A percentile compares a stretch with the other conserved stretches of the same genome.
Conservation (phyloP, 2,797 vertebrate genomes). For the Argentina silus region DNA sequence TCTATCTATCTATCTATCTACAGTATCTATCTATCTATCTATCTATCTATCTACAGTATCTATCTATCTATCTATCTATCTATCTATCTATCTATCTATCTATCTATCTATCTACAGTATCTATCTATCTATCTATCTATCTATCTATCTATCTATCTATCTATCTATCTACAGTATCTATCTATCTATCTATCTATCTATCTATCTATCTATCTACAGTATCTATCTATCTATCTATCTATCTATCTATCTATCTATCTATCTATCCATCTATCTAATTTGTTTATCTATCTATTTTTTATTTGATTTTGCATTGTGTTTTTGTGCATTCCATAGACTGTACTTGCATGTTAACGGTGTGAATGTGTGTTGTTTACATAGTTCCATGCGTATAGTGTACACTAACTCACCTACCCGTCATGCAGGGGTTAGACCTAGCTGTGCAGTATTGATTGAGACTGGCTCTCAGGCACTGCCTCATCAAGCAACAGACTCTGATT, state of each 20-base stretch:
- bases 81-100: neutral
- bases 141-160: neutral
- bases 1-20: too few relatives aligned
- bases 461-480: constrained; percentile 66
- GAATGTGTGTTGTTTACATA: neutral
- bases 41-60: constrained; percentile 7
- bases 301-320: neutral
- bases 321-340: too few relatives aligned
- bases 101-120: constrained; percentile 7
- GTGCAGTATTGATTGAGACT: constrained; percentile 68
- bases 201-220: too few relatives aligned
- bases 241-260: neutral
- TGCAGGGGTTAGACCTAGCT: constrained; percentile 52
- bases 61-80: constrained; percentile 1
- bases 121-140: neutral
- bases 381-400: neutral
- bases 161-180: neutral
- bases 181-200: neutral
- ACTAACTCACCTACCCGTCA: constrained; percentile 2
- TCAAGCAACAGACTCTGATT: constrained; percentile 69
- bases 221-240: neutral
- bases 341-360: neutral
- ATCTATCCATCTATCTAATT: neutral
- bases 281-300: too few relatives aligned
- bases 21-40: neutral